Base-by-base conservation (phyloP, 2,888 invertebrate species). In the Aleiodes alternator region DNA sequence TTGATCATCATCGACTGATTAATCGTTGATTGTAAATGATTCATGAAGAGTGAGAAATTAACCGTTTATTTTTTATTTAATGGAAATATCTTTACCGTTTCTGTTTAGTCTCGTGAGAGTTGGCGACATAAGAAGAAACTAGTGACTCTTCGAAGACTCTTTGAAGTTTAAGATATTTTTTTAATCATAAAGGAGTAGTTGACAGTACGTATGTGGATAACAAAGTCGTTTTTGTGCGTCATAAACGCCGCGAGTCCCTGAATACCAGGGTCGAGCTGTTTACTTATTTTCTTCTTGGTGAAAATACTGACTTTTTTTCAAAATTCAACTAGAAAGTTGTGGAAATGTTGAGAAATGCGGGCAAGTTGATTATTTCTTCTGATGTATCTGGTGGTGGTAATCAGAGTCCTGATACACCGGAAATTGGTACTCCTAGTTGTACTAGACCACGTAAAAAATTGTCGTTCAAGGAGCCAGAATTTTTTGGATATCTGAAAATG, bases 391-490 rank as follows among this genome's bases (percentile, higher is more conserved):
- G 76, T 50, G 69, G 73, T 74, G 79, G 88, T 88, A 4, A 87
- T 87, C 87, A 8, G 82, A 86, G 77, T 83, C 87, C 82, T 79
- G 89, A 85, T 75, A 90, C 84, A 78, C 90, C 86, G 82, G 86
- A 83, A 80, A 90, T 81, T 83, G 90, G 81, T 83, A 90, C 79
- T 16, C 78, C 78, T 4, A 69, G 76, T 8, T 80, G 80, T 48
- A 79, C 83, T 56, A 83, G 94, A 82, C 96, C 96, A 0, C 91
- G 96, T 72, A 97, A 97, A 88, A 97, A 96, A 88, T 90, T 97
- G 11, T 96, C 96, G 8, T 97, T 97, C 89, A 93, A 96, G 77
- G 96, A 96, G 84, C 96, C 96, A 3, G 95, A 95, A 90, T 94
- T 95, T 68, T 91, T 93, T 78, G 90, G 90, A 23, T 90, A 88